A percentile compares a stretch with the other conserved stretches of the same genome.
Conservation (phyloP, 2,888 invertebrate species). For the Hirtodrosophila alboralis region DNA sequence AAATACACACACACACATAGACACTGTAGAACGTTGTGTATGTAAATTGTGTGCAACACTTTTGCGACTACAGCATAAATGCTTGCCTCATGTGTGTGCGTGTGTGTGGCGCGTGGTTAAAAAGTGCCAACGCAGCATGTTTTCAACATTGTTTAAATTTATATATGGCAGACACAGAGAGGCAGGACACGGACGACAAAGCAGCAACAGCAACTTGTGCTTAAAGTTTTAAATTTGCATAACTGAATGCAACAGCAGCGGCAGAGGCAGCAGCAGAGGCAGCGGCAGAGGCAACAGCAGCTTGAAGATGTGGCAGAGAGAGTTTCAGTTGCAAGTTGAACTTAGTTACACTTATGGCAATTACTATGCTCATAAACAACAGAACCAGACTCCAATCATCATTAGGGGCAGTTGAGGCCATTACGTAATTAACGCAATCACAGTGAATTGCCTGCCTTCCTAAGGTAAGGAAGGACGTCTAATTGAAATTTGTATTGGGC, state of each 20-base stretch:
- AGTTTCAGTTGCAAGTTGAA: no score
- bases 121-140: conserved; percentile 78
- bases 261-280: no score
- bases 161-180: conserved; percentile 61
- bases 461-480: conserved; percentile 52
- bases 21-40: conserved; percentile 32
- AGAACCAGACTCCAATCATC: conserved; percentile 61
- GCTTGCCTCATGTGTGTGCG: conserved; percentile 44
- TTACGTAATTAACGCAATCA: conserved; percentile 80
- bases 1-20: conserved; percentile 66
- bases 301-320: conserved; percentile 2
- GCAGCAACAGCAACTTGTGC: conserved; percentile 62
- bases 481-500: conserved; percentile 77
- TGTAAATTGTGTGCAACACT: conserved; percentile 76
- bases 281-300: no score
- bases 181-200: conserved; percentile 13
- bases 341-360: conserved; percentile 64
- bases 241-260: conserved; percentile 52
- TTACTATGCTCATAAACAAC: conserved; percentile 70
- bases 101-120: conserved; percentile 70
- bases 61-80: conserved; percentile 72
- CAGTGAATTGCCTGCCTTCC: conserved; percentile 24
- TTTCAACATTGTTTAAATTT: conserved; percentile 79
- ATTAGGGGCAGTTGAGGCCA: conserved; percentile 70
- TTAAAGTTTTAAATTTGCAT: conserved; percentile 75